phyloP scores from a whole-genome alignment of 1,140 invertebrate species.

The Trinorchestia longiramus region DNA sequence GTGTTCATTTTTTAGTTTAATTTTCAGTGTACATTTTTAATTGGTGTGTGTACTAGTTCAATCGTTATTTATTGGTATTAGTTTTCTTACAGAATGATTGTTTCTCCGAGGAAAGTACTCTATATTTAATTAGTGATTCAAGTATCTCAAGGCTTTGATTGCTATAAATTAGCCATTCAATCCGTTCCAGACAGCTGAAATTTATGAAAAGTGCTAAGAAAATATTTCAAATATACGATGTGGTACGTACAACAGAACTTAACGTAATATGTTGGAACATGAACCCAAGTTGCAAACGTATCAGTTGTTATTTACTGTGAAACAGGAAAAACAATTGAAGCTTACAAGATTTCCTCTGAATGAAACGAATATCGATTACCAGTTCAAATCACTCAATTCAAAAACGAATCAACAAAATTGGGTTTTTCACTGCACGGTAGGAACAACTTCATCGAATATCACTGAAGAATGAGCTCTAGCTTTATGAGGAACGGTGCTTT shows the following conservation, averaged over 20 bases:
- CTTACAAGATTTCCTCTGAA: too few relatives aligned
- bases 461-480: neutral
- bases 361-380: too few relatives aligned
- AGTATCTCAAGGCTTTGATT: neutral
- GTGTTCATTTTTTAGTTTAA: too few relatives aligned
- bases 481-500: neutral
- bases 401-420: neutral
- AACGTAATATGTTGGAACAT: neutral
- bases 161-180: neutral
- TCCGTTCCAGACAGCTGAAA: neutral
- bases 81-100: neutral
- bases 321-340: too few relatives aligned
- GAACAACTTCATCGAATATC: neutral
- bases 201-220: neutral
- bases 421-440: neutral
- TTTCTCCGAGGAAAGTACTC: neutral
- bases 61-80: neutral
- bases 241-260: neutral
- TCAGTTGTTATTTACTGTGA: neutral
- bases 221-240: neutral
- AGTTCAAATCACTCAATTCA: neutral
- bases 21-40: too few relatives aligned
- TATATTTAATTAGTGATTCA: too few relatives aligned
- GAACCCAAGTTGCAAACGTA: neutral
- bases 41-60: too few relatives aligned